A percentile compares a stretch with the other conserved stretches of the same genome.
These are phyloP conservation scores for Cephus pulcher DNA, from an alignment of 2,888 invertebrate genomes.

Conservation along the genomic window DNA sequence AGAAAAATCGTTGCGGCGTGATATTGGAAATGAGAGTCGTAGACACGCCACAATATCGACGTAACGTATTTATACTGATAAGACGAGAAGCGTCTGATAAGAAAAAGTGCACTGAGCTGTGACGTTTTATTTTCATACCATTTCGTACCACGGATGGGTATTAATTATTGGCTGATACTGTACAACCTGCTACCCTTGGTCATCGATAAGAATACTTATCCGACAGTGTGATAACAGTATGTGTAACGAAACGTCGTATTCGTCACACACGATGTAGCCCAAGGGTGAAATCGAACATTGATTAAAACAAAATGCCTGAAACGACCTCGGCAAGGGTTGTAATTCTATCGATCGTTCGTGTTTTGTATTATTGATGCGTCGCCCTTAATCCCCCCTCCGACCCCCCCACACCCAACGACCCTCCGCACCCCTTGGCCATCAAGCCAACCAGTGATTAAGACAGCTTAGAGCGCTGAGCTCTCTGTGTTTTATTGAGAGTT, in stretches of 20 bases:
- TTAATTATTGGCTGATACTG: neutral
- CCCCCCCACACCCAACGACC: too few species aligned
- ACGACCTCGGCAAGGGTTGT: neutral
- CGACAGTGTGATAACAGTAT: neutral
- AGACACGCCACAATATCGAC: neutral
- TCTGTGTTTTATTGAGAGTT: neutral
- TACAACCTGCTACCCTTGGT: neutral
- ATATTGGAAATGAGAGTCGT: neutral
- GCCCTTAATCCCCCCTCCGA: neutral
- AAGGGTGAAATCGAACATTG: conserved; percentile 28
- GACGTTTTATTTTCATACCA: neutral
- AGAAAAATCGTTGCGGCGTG: neutral
- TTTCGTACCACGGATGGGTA: neutral
- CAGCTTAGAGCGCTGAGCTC: neutral
- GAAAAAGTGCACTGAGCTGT: neutral
- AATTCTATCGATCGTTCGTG: neutral
- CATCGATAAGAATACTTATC: neutral
- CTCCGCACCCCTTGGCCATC: too few species aligned
- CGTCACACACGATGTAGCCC: neutral
- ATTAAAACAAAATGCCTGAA: conserved; percentile 26
- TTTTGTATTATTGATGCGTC: neutral
- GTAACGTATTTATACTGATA: neutral
- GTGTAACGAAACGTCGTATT: neutral
- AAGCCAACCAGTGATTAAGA: neutral
- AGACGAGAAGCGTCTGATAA: neutral